These are phyloP conservation scores for Microtus richardsoni DNA, from an alignment of 2,113 vertebrate genomes.

Conservation along the genomic window DNA sequence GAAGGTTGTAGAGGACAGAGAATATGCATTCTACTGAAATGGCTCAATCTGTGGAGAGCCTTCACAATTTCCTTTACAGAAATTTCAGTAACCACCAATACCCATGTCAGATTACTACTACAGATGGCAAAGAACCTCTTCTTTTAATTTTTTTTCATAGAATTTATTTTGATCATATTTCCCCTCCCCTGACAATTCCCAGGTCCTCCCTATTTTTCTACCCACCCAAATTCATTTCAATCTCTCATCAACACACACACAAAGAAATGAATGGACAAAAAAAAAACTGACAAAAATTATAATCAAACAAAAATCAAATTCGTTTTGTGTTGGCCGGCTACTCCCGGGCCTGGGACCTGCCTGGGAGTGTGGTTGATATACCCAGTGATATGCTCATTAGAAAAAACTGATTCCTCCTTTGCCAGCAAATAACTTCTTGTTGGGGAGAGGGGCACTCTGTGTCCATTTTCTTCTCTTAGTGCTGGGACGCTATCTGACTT, in stretches of 20 bases:
- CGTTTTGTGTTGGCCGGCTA: not conserved
- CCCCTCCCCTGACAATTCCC: not conserved
- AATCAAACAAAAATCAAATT: too few species aligned
- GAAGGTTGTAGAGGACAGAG: conserved; percentile 60
- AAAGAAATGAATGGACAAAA: not conserved
- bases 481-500: not conserved
- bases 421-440: not conserved
- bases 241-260: not conserved
- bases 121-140: not conserved
- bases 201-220: not conserved
- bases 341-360: not conserved
- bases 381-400: not conserved
- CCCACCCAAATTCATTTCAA: not conserved
- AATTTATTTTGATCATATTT: not conserved
- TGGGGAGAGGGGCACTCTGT: not conserved
- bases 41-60: not conserved
- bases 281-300: not conserved
- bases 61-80: not conserved
- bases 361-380: not conserved
- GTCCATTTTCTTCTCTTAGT: not conserved
- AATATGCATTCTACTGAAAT: conserved; percentile 28
- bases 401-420: not conserved
- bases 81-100: not conserved
- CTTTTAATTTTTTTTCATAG: not conserved
- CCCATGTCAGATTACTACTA: not conserved